Evolutionary conservation across 2,888 invertebrate species (phyloP), one percentile per base, ranked within the genome.

Genomic region (Metallyticus violacea): DNA sequence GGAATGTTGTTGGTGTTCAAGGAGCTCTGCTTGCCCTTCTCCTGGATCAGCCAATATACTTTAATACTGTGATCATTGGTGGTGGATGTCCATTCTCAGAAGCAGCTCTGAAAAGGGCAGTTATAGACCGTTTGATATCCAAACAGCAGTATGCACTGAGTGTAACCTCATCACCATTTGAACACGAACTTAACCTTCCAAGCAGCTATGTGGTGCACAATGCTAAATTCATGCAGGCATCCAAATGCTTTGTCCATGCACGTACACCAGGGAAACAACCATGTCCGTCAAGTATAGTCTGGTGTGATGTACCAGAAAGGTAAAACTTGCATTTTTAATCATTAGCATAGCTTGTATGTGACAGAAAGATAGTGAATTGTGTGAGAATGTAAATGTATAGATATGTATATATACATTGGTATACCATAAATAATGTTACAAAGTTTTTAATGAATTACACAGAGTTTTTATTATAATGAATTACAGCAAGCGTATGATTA

Each of bases 21-120:
- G 98, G 99, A 4, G 94, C 96, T 4, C 92, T 99, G 4, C 90
- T 98, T 82, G 94, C 95, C 88, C 91, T 94, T 88, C 91, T 98
- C 29, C 91, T 98, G 27, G 90, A 92, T 4, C 90, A 93, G 87
- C 95, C 96, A 15, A 93, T 99, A 90, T 95, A 94, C 91, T 92
- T 98, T 0, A 92, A 93, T 85, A 94, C 95, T 85, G 93, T 97
- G 87, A 94, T 95, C 85, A 94, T 98, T 90, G 96, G 96, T 85
- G 94, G 94, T 87, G 93, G 92, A 27, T 93, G 94, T 62, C 95
- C 95, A 7, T 96, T 94, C 91, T 94, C 94, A 82, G 89, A 93
- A 81, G 92, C 93, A 22, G 93, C 95, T 0, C 91, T 97, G 90
- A 90, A 93, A 88, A 91, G 95, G 86, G 95, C 95, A 1, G 79